phyloP scores from a whole-genome alignment of 2,113 vertebrate species.

The Onychostruthus taczanowskii region DNA sequence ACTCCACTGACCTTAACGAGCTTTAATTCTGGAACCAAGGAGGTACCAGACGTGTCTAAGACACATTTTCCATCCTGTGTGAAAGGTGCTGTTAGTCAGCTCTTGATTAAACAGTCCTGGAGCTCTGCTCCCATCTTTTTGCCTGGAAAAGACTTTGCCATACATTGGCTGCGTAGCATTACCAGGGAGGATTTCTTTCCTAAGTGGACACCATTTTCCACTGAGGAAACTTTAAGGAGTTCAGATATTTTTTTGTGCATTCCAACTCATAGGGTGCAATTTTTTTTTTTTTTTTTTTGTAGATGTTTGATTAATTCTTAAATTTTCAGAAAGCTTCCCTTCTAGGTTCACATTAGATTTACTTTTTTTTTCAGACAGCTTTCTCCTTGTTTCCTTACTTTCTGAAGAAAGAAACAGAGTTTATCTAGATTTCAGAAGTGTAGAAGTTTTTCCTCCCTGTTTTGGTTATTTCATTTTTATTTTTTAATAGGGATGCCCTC shows the following conservation, averaged over 20 bases:
- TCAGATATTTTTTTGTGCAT: neutral
- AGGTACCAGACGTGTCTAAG: neutral
- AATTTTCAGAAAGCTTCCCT: neutral
- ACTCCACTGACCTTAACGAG: neutral
- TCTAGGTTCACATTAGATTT: neutral
- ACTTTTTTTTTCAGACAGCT: neutral
- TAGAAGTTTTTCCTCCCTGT: neutral
- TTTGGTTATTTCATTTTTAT: neutral
- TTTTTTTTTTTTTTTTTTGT: too few relatives aligned
- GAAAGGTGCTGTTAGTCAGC: neutral
- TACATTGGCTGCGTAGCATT: neutral
- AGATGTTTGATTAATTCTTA: neutral
- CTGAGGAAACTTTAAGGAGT: neutral
- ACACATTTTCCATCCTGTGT: neutral
- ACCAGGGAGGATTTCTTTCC: neutral
- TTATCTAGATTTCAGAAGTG: neutral
- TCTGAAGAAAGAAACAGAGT: neutral
- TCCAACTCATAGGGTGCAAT: neutral
- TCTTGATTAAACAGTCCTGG: neutral
- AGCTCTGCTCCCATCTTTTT: neutral
- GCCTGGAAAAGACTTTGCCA: neutral
- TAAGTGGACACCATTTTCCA: neutral
- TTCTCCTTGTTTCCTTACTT: neutral
- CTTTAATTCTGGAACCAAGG: neutral
- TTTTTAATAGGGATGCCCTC: neutral